Percentiles rank a stretch among this genome's conserved stretches.
Conservation (phyloP, 2,888 invertebrate genomes). For the Drosophila yooni region DNA sequence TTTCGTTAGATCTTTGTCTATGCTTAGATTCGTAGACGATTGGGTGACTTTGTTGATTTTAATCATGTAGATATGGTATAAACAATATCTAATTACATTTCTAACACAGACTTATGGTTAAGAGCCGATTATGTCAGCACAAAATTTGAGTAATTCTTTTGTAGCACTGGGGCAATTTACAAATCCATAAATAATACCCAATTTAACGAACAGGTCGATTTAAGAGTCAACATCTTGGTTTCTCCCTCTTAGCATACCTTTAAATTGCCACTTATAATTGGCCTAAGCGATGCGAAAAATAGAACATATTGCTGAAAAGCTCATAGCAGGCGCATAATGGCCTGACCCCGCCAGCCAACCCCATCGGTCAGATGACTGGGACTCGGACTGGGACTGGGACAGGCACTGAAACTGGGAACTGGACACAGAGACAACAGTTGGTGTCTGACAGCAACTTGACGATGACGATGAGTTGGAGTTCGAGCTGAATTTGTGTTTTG, state of each 20-base stretch:
- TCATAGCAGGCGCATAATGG: conserved; percentile 69
- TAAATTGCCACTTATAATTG: conserved; percentile 57
- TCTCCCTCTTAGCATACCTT: conserved; percentile 32
- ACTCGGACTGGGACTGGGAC: background rate
- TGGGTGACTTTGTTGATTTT: background rate
- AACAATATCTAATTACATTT: background rate
- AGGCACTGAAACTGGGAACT: conserved; percentile 17
- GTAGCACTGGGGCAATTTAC: conserved; percentile 1
- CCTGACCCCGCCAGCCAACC: conserved; percentile 71
- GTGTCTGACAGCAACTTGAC: conserved; percentile 77
- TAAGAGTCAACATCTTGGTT: conserved; percentile 3
- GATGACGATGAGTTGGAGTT: conserved; percentile 47
- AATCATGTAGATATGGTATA: background rate
- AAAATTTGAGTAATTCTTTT: background rate
- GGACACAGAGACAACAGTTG: conserved; percentile 70
- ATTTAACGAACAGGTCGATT: conserved; percentile 29
- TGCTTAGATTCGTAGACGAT: background rate
- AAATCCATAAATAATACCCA: conserved; percentile 12
- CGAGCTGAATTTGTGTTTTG: conserved; percentile 23
- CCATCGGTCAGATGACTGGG: conserved; percentile 57
- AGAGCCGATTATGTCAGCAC: background rate
- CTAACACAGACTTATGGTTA: too few relatives aligned
- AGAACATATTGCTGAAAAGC: conserved; percentile 78
- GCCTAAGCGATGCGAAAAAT: conserved; percentile 54
- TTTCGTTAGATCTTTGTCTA: background rate